These are phyloP conservation scores for Anastrepha obliqua DNA, from an alignment of 1,140 invertebrate species.

Conservation along the genomic window DNA sequence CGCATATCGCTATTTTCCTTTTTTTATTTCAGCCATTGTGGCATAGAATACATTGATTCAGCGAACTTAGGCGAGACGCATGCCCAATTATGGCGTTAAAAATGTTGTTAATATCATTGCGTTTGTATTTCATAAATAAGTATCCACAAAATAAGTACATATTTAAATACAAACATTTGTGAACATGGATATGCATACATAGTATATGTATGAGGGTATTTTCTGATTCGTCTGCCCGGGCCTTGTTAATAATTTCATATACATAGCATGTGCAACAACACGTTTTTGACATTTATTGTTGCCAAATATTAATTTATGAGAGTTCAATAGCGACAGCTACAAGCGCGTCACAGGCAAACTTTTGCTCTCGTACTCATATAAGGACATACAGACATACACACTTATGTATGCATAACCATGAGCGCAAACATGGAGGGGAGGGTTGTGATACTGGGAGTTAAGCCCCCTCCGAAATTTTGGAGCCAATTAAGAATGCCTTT, in stretches of 20 bases:
- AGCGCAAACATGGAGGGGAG: neutral
- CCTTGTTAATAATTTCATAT: neutral
- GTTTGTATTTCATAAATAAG: neutral
- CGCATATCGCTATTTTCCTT: too few relatives aligned
- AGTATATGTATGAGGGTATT: neutral
- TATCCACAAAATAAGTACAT: neutral
- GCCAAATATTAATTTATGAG: slow-evolving; percentile 54
- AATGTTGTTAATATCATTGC: neutral
- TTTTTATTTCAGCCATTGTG: too few relatives aligned
- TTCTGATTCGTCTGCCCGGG: neutral
- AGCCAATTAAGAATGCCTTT: too few relatives aligned
- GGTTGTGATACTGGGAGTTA: too few relatives aligned
- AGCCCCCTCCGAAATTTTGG: too few relatives aligned
- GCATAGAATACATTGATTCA: too few relatives aligned
- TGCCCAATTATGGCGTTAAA: slow-evolving; percentile 26
- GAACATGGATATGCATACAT: neutral
- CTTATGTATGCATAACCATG: neutral
- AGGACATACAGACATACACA: neutral
- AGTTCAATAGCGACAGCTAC: slow-evolving; percentile 28
- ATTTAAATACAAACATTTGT: too few relatives aligned
- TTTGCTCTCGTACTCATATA: neutral
- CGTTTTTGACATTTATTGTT: slow-evolving; percentile 54
- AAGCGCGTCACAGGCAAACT: neutral
- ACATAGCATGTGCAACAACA: slow-evolving; percentile 52
- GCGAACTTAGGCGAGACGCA: neutral